These are phyloP conservation scores for Lagocephalus sceleratus DNA, from an alignment of 2,797 vertebrate genomes.

Conservation along the genomic window DNA sequence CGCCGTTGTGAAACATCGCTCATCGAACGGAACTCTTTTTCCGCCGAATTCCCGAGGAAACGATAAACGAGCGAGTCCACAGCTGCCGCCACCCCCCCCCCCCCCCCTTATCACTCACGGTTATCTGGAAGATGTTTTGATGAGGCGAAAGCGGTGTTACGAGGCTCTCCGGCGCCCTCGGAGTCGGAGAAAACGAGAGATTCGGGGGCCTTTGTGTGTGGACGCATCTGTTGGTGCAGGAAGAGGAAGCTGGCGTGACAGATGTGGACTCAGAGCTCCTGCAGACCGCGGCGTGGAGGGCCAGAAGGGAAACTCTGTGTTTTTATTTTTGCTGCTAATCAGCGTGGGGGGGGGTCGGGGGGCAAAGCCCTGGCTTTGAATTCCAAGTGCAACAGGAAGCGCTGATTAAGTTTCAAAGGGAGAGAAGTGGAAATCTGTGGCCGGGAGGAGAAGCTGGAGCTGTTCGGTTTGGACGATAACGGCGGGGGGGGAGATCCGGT, in stretches of 20 bases:
- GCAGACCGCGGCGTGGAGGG: constrained; percentile 12
- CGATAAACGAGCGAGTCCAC: constrained; percentile 8
- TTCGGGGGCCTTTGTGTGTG: constrained; percentile 2
- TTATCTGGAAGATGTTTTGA: constrained; percentile 1
- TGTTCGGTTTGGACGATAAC: constrained; percentile 37
- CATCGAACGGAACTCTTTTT: constrained; percentile 17
- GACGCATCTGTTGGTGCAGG: constrained; percentile 8
- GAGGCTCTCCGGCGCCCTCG: neutral
- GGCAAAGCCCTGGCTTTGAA: constrained; percentile 49
- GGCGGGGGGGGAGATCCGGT: constrained; percentile 45
- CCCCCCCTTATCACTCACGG: constrained; percentile 5
- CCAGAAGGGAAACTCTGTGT: constrained; percentile 39
- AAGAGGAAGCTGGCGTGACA: constrained; percentile 25
- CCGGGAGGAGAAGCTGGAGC: constrained; percentile 39
- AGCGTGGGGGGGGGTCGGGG: constrained; percentile 22
- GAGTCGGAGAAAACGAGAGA: constrained; percentile 1
- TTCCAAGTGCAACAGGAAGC: constrained; percentile 72
- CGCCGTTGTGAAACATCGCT: constrained; percentile 2
- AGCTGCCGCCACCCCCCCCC: constrained; percentile 27
- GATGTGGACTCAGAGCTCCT: constrained; percentile 23
- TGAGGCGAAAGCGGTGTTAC: constrained; percentile 11
- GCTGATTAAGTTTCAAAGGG: constrained; percentile 67
- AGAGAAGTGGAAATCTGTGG: constrained; percentile 55
- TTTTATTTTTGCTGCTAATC: constrained; percentile 62
- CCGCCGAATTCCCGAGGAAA: constrained; percentile 28